Conservation (phyloP, 2,888 invertebrate genomes). For the Matsumyia berberina region DNA sequence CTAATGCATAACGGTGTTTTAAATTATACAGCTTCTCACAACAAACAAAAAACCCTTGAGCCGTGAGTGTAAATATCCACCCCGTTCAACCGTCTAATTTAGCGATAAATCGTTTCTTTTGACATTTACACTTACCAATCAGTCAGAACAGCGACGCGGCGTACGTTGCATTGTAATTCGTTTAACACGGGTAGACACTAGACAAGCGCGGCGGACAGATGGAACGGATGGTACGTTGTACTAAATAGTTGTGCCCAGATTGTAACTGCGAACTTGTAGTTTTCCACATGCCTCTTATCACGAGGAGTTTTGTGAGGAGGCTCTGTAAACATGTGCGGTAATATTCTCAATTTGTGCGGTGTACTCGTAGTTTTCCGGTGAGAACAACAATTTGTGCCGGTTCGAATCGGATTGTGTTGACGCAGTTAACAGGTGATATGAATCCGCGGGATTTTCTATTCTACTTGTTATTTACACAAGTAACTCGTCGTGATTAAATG, state of each 20-base stretch:
- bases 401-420: conserved; percentile 54
- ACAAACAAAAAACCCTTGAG: conserved; percentile 21
- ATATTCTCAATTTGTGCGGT: background rate
- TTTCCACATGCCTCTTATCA: conserved; percentile 57
- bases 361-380: background rate
- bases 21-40: conserved; percentile 17
- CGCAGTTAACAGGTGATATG: conserved; percentile 1
- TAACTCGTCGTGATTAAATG: conserved; percentile 15
- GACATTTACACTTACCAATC: conserved; percentile 10
- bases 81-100: conserved; percentile 1
- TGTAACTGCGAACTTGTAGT: conserved; percentile 56
- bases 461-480: background rate
- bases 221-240: background rate
- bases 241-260: background rate
- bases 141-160: conserved; percentile 16
- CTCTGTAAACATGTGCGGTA: conserved; percentile 45
- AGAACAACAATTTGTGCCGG: conserved; percentile 24
- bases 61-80: background rate
- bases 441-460: conserved; percentile 14
- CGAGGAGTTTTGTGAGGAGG: conserved; percentile 6
- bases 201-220: conserved; percentile 9
- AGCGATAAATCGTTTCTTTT: conserved; percentile 28
- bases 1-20: conserved; percentile 14
- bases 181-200: conserved; percentile 3
- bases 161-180: conserved; percentile 17